Percentiles rank a stretch among this genome's conserved stretches.
Conservation (phyloP, 2,797 vertebrate species). For the Lateolabrax maculatus region DNA sequence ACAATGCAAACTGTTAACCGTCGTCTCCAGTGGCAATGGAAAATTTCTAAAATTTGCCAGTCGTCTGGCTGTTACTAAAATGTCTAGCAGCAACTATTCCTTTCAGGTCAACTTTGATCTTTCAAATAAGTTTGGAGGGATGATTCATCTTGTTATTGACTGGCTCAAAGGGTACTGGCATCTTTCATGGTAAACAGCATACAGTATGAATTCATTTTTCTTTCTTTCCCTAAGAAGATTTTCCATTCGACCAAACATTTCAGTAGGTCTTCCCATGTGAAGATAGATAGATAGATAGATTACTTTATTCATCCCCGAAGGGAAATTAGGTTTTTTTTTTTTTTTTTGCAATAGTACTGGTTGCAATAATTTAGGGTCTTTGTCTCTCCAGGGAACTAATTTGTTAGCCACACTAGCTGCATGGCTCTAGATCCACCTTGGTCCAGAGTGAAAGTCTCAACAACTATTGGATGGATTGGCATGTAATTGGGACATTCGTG, state of each 20-base stretch:
- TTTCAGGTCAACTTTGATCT: too few relatives aligned
- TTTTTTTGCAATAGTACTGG: too few relatives aligned
- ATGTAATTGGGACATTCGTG: neutral
- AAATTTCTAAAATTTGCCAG: conserved; percentile 5
- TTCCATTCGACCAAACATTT: neutral
- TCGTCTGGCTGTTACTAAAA: too few relatives aligned
- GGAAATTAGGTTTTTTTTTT: too few relatives aligned
- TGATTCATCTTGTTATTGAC: conserved; percentile 15
- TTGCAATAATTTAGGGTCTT: neutral
- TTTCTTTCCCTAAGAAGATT: neutral
- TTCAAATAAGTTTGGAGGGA: neutral
- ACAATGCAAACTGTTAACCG: neutral
- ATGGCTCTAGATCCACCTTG: too few relatives aligned
- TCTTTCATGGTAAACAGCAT: conserved; percentile 5
- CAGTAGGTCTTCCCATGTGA: neutral
- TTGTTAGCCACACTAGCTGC: too few relatives aligned
- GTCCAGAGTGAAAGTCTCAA: too few relatives aligned
- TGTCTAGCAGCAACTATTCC: neutral
- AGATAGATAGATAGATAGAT: too few relatives aligned
- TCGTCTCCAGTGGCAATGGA: neutral
- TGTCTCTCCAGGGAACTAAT: too few relatives aligned
- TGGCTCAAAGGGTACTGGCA: neutral
- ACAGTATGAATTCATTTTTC: neutral
- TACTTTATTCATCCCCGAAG: too few relatives aligned
- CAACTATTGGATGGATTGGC: neutral